Conservation (phyloP, 2,888 invertebrate genomes). For the Cacoxenus indagator region DNA sequence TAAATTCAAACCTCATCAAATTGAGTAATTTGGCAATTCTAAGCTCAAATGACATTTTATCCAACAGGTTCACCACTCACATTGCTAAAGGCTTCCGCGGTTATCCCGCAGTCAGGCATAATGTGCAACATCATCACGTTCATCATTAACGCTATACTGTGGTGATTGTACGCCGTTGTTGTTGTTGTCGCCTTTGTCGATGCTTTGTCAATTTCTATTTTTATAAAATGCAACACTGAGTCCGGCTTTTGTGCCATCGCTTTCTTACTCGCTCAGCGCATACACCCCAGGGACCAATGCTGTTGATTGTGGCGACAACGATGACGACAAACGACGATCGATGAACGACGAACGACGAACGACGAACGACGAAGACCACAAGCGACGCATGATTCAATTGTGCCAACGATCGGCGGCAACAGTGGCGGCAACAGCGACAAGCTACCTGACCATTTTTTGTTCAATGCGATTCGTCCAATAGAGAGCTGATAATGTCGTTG, state of each 20-base stretch:
- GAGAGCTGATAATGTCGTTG: background rate
- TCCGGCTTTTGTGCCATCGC: background rate
- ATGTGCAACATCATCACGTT: slow-evolving; percentile 7
- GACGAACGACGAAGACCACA: background rate
- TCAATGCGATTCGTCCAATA: no score
- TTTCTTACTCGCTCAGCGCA: background rate
- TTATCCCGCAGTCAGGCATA: no score
- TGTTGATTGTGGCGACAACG: background rate
- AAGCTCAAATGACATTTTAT: no score
- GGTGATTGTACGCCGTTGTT: background rate
- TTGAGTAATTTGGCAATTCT: no score
- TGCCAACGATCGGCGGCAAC: slow-evolving; percentile 32
- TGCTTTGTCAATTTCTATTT: slow-evolving; percentile 44
- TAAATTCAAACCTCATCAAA: no score
- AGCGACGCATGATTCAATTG: slow-evolving; percentile 36
- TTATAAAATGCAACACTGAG: slow-evolving; percentile 37
- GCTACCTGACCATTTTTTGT: slow-evolving; percentile 5
- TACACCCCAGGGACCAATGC: background rate
- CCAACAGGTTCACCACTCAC: no score
- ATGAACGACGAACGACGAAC: background rate
- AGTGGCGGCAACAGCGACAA: background rate
- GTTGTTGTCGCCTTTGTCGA: slow-evolving; percentile 25
- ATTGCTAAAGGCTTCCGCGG: no score
- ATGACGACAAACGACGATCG: background rate
- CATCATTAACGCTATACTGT: background rate